Conservation (phyloP, 2,113 vertebrate genomes). For the Channa argus region DNA sequence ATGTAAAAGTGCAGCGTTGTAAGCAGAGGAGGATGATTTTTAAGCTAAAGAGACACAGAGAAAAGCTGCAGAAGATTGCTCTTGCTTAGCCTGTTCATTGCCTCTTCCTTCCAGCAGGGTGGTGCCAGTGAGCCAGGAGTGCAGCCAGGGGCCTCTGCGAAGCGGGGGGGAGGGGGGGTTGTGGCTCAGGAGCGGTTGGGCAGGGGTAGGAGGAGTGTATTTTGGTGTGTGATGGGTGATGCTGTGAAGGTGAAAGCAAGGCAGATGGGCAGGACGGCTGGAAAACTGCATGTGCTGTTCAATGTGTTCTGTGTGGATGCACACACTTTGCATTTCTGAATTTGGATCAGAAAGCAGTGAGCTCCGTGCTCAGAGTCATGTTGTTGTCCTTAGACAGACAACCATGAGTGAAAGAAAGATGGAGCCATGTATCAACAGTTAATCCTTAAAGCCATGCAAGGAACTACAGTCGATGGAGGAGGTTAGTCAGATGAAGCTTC, state of each 20-base stretch:
- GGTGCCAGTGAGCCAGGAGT: constrained; percentile 81
- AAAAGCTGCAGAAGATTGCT: constrained; percentile 69
- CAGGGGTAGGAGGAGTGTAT: constrained; percentile 19
- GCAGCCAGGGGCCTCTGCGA: constrained; percentile 81
- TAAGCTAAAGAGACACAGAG: constrained; percentile 60
- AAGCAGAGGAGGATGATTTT: constrained; percentile 45
- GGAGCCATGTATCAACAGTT: constrained; percentile 33
- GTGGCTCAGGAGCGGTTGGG: constrained; percentile 6
- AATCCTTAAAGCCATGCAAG: constrained; percentile 70
- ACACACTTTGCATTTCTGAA: constrained; percentile 5
- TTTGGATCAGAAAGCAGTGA: constrained; percentile 25
- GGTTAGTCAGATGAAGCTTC: constrained; percentile 39
- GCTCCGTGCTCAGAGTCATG: constrained; percentile 63
- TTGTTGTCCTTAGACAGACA: constrained; percentile 54
- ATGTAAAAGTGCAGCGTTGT: constrained; percentile 52
- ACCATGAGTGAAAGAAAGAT: constrained; percentile 55
- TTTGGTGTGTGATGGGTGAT: constrained; percentile 46
- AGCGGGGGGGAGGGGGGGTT: constrained; percentile 49
- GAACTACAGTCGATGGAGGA: constrained; percentile 39
- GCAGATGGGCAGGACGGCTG: constrained; percentile 31
- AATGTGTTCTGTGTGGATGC: constrained; percentile 1
- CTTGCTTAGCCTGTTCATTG: constrained; percentile 84
- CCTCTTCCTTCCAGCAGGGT: constrained; percentile 83
- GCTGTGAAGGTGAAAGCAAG: constrained; percentile 23
- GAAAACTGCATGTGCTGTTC: constrained; percentile 20